A percentile compares a stretch with the other conserved stretches of the same genome.
Conservation (phyloP, 2,888 invertebrate genomes). For the Cheiracanthium punctorium region DNA sequence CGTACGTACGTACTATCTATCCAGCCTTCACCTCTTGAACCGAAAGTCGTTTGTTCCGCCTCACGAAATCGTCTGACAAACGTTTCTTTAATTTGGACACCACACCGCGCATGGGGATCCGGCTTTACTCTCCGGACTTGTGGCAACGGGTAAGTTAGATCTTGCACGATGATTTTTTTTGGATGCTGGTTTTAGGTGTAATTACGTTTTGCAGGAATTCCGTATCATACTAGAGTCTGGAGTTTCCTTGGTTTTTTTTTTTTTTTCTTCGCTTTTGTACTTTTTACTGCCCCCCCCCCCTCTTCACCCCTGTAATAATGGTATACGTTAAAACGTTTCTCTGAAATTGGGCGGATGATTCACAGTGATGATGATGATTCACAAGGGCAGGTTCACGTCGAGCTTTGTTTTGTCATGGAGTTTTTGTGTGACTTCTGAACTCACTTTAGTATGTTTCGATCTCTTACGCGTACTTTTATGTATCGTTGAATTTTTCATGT, state of each 20-base stretch:
- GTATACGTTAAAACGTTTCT: no score
- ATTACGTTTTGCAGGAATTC: background rate
- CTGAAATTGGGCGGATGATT: background rate
- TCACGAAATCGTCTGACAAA: constrained; percentile 10
- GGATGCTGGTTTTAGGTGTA: background rate
- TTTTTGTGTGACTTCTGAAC: no score
- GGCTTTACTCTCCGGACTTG: background rate
- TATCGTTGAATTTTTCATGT: no score
- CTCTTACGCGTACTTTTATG: no score
- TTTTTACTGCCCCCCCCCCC: no score
- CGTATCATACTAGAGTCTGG: no score
- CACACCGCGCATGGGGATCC: constrained; percentile 4
- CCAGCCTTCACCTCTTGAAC: constrained; percentile 14
- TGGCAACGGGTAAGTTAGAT: constrained; percentile 3
- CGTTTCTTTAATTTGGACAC: constrained; percentile 14
- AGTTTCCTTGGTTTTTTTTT: no score
- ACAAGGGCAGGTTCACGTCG: background rate
- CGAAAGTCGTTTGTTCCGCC: constrained; percentile 13
- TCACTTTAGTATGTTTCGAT: no score
- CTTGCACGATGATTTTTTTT: no score
- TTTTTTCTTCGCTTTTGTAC: no score
- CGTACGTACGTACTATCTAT: background rate
- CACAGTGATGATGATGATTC: background rate
- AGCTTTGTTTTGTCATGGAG: no score
- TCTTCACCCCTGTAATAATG: no score